Base-by-base conservation (phyloP, 53 echinoderm and acorn worm species). In the Stichopus horrens region DNA sequence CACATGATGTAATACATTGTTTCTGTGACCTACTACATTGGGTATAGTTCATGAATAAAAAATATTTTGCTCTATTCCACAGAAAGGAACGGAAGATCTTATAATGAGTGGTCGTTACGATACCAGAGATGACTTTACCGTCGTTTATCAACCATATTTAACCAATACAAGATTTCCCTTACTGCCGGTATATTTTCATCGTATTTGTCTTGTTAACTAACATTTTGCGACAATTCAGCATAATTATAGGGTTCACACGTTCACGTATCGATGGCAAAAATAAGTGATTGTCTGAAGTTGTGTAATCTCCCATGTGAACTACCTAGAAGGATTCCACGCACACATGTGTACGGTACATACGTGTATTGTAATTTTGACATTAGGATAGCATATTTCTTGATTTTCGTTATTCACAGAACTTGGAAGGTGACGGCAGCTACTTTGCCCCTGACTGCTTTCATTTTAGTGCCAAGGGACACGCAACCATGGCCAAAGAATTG, bases 371-470 rank as follows among this genome's bases (percentile, higher is more conserved):
- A 37, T 37, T 37, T 0, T 37, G 37, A 37, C 37, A 37, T 37
- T 37, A 37, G 37, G 37, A 37, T 37, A 37, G 37, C 37, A 37
- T 37, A 63, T 63, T 16, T 13, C 7, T 63, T 63, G 5, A 63
- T 16, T 63, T 16, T 63, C 63, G 10, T 5, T 63, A 10, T 63
- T 0, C 16, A 18, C 86, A 91, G 92, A 53, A 88, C 37, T 91
- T 94, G 63, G 74, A 76, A 4, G 89, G 89, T 20, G 96, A 96
- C 66, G 66, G 60, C 11, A 90, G 94, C 1, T 96, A 92, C 79
- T 93, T 96, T 84, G 94, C 96, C 53, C 96, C 96, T 55, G 96
- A 96, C 90, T 96, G 96, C 52, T 96, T 96, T 66, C 96, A 96
- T 22, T 90, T 96, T 56, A 96, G 94, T 60, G 88, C 92, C 14